Conservation (phyloP, 2,113 vertebrate species). For the Hippocampus abdominalis region DNA sequence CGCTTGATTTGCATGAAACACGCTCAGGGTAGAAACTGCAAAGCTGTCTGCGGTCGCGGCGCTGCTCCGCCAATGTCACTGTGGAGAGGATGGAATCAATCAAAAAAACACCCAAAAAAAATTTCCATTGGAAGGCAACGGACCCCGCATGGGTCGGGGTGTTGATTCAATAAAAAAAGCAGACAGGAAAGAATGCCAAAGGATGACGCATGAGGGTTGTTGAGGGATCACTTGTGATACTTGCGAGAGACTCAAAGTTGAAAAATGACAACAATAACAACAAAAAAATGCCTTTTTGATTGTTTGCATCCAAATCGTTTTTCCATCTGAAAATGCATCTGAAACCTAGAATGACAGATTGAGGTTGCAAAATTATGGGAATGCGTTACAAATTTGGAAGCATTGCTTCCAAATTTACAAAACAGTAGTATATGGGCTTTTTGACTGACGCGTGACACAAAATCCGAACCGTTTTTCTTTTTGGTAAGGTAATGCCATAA, state of each 20-base stretch:
- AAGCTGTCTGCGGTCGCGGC: not conserved
- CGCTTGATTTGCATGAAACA: conserved; percentile 45
- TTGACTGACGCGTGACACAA: too few species aligned
- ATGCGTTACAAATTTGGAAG: too few species aligned
- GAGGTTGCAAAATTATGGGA: too few species aligned
- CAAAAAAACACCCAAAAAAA: conserved; percentile 23
- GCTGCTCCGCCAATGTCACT: conserved; percentile 30
- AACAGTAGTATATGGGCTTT: too few species aligned
- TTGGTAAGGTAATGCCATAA: too few species aligned
- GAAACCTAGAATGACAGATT: too few species aligned
- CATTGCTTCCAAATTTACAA: too few species aligned
- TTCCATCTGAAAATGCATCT: too few species aligned
- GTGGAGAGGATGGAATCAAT: conserved; percentile 46
- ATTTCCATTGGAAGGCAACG: conserved; percentile 43
- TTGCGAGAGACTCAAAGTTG: not conserved
- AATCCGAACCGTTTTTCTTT: too few species aligned
- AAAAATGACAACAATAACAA: too few species aligned
- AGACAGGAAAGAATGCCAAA: conserved; percentile 10
- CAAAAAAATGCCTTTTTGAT: not conserved
- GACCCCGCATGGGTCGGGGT: conserved; percentile 15
- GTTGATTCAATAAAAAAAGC: conserved; percentile 46
- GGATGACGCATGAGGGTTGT: not conserved
- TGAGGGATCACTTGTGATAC: not conserved
- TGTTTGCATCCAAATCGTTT: not conserved
- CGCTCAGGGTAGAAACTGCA: conserved; percentile 7